A percentile compares a stretch with the other conserved stretches of the same genome.
These are phyloP conservation scores for Drosophila burlai DNA, from an alignment of 1,140 invertebrate genomes.

Conservation along the genomic window DNA sequence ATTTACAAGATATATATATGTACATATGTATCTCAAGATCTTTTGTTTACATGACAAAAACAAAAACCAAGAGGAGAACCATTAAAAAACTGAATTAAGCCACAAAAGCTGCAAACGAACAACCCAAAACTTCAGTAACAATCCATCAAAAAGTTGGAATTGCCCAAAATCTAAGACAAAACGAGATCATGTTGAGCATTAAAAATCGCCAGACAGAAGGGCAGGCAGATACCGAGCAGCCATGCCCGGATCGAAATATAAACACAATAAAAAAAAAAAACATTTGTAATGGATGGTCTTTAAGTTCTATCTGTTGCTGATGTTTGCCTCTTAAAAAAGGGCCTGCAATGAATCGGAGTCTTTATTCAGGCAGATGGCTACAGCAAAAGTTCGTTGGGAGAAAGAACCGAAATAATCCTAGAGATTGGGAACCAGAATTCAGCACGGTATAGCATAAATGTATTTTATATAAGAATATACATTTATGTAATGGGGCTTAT, in stretches of 20 bases:
- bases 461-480: background rate
- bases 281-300: constrained; percentile 66
- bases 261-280: constrained; percentile 69
- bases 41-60: constrained; percentile 58
- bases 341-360: constrained; percentile 20
- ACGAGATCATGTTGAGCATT: constrained; percentile 72
- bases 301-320: constrained; percentile 17
- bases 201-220: constrained; percentile 51
- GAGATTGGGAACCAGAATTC: background rate
- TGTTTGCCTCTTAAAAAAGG: background rate
- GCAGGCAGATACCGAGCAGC: constrained; percentile 32
- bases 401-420: constrained; percentile 7
- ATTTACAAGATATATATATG: constrained; percentile 29
- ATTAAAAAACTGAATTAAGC: constrained; percentile 60
- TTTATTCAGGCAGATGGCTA: constrained; percentile 23
- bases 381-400: constrained; percentile 6
- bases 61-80: constrained; percentile 36
- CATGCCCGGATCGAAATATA: constrained; percentile 63
- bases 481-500: background rate
- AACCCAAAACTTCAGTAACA: constrained; percentile 59
- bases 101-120: constrained; percentile 40
- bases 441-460: background rate
- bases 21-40: constrained; percentile 33
- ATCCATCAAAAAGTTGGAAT: constrained; percentile 72
- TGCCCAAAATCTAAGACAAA: constrained; percentile 65